Percentiles rank a stretch among this genome's conserved stretches.
Evolutionary conservation across 2,888 invertebrate genomes (phyloP).

Genomic region (Vanessa cardui): DNA sequence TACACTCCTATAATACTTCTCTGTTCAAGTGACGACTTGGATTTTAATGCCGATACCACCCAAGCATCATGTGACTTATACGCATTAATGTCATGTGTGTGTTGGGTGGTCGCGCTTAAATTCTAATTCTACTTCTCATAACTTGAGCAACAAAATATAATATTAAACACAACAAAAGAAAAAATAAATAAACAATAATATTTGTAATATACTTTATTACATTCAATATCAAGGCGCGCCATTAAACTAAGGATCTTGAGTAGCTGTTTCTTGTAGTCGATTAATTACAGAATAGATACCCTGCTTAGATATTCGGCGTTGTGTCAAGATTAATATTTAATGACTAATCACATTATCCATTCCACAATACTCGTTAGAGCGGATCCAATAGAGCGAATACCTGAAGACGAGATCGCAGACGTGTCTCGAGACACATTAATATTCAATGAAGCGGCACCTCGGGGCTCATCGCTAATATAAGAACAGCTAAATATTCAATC

Average conservation of each 20-base stretch:
- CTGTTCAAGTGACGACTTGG: slow-evolving; percentile 16
- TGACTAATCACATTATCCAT: slow-evolving; percentile 34
- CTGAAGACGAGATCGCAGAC: slow-evolving; percentile 14
- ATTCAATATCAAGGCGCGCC: too few relatives aligned
- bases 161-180: too few relatives aligned
- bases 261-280: background rate
- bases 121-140: too few relatives aligned
- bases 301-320: slow-evolving; percentile 4
- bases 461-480: slow-evolving; percentile 31
- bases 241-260: too few relatives aligned
- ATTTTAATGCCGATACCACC: slow-evolving; percentile 21
- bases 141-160: too few relatives aligned
- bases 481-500: slow-evolving; percentile 36
- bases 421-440: slow-evolving; percentile 22
- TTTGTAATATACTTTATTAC: too few relatives aligned
- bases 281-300: slow-evolving; percentile 9
- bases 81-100: background rate
- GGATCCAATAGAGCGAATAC: slow-evolving; percentile 18
- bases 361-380: slow-evolving; percentile 25
- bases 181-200: too few relatives aligned
- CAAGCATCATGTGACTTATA: background rate
- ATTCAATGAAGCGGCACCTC: slow-evolving; percentile 30
- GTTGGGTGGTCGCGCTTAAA: slow-evolving; percentile 8
- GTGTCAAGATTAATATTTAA: slow-evolving; percentile 28
- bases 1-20: slow-evolving; percentile 11